Evolutionary conservation across 1,140 invertebrate species (phyloP).

Genomic region (Diachasmimorpha longicaudata): DNA sequence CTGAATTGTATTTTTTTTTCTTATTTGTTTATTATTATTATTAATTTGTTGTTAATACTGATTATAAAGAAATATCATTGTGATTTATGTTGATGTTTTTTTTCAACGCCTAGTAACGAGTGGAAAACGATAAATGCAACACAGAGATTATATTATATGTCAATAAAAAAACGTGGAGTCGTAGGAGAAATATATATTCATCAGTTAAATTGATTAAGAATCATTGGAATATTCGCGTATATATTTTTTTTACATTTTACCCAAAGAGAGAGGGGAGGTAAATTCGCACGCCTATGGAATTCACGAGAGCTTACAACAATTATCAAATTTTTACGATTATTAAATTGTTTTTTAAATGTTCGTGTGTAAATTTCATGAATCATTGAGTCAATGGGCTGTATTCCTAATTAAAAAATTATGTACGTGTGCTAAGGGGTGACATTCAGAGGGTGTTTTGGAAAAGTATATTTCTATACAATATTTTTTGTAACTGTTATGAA

Average conservation of each 20-base stretch:
- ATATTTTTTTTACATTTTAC: slow-evolving; percentile 55
- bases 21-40: slow-evolving; percentile 49
- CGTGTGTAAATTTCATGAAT: too few species aligned
- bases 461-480: background rate
- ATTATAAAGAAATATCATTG: slow-evolving; percentile 36
- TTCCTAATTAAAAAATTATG: too few species aligned
- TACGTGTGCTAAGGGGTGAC: too few species aligned
- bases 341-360: too few species aligned
- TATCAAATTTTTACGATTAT: too few species aligned
- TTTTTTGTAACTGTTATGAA: slow-evolving; percentile 7
- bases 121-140: slow-evolving; percentile 34
- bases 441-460: background rate
- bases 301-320: too few species aligned
- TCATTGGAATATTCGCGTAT: slow-evolving; percentile 39
- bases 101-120: slow-evolving; percentile 37
- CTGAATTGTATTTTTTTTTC: slow-evolving; percentile 33
- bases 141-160: slow-evolving; percentile 52
- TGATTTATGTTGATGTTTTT: slow-evolving; percentile 46
- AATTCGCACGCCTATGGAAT: slow-evolving; percentile 7
- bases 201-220: background rate
- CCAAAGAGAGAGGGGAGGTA: slow-evolving; percentile 48
- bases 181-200: slow-evolving; percentile 26
- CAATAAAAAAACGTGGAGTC: slow-evolving; percentile 27
- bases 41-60: slow-evolving; percentile 49
- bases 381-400: too few species aligned